phyloP scores from a whole-genome alignment of 2,888 invertebrate species.

The Cheiracanthium punctorium region DNA sequence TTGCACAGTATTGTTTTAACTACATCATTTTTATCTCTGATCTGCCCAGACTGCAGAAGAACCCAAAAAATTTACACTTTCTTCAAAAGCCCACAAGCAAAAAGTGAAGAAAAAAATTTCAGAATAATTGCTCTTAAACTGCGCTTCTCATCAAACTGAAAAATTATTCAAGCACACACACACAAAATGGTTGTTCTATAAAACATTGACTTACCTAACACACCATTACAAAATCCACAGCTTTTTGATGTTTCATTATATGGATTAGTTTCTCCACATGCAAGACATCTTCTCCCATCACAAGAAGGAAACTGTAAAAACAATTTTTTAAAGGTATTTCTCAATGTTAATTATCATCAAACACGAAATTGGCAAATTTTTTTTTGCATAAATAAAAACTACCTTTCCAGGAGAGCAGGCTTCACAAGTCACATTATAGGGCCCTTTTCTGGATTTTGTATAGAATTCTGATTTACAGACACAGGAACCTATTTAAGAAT shows the following conservation, averaged over 20 bases:
- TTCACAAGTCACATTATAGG: slow-evolving; percentile 43
- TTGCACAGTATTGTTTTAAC: too few relatives aligned
- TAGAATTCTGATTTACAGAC: slow-evolving; percentile 43
- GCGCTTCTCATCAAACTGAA: too few relatives aligned
- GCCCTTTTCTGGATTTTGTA: slow-evolving; percentile 28
- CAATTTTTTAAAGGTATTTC: too few relatives aligned
- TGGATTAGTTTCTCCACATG: slow-evolving; percentile 46
- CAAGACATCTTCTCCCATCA: slow-evolving; percentile 40
- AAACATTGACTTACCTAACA: slow-evolving; percentile 33
- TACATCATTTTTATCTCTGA: too few relatives aligned
- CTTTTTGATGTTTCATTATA: slow-evolving; percentile 56
- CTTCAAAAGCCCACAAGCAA: too few relatives aligned
- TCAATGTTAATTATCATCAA: too few relatives aligned
- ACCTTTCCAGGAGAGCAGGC: slow-evolving; percentile 44
- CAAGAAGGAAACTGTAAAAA: slow-evolving; percentile 23
- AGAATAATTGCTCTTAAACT: too few relatives aligned
- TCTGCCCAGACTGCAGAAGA: too few relatives aligned
- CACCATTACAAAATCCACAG: slow-evolving; percentile 62
- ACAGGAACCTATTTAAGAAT: slow-evolving; percentile 39
- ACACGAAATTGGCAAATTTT: too few relatives aligned
- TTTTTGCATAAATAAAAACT: background rate
- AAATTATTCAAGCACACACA: background rate
- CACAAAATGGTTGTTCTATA: background rate
- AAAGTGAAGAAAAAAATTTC: too few relatives aligned
- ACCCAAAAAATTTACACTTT: too few relatives aligned